Conservation (phyloP, 2,888 invertebrate genomes). For the Epirrhoe alternata region DNA sequence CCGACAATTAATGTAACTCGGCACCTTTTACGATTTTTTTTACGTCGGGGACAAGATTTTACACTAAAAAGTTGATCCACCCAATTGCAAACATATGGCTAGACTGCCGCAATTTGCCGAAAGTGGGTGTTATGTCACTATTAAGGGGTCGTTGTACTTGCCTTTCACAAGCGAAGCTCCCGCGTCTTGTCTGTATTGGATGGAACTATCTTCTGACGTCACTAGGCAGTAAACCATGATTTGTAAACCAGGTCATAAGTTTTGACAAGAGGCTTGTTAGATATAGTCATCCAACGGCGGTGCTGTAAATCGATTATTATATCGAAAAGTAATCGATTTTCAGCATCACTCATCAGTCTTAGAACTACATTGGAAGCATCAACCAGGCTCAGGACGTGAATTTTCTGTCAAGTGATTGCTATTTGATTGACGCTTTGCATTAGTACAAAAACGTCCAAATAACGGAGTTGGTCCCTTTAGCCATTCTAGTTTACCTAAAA, state of each 20-base stretch:
- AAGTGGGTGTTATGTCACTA: slow-evolving; percentile 62
- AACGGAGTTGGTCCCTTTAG: not conserved
- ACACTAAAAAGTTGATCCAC: no score
- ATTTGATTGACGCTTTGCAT: no score
- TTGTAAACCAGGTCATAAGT: not conserved
- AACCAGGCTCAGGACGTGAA: no score
- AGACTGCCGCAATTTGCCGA: slow-evolving; percentile 49
- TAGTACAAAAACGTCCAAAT: not conserved
- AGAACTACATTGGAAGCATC: no score
- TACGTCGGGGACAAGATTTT: no score
- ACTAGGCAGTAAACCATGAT: not conserved
- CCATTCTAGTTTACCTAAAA: not conserved
- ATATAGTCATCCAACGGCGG: not conserved
- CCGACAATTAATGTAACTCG: no score
- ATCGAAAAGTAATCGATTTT: no score
- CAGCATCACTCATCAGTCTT: no score
- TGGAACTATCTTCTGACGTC: slow-evolving; percentile 34
- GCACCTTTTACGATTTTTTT: no score
- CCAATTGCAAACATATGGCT: slow-evolving; percentile 21
- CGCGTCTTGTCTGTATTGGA: slow-evolving; percentile 17
- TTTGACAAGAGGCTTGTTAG: not conserved
- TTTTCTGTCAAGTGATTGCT: no score
- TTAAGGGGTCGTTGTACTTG: slow-evolving; percentile 58
- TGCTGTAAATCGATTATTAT: not conserved
- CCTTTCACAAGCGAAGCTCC: slow-evolving; percentile 53